These are phyloP conservation scores for Drosophila sordidapex DNA, from an alignment of 2,888 invertebrate genomes.

Conservation along the genomic window DNA sequence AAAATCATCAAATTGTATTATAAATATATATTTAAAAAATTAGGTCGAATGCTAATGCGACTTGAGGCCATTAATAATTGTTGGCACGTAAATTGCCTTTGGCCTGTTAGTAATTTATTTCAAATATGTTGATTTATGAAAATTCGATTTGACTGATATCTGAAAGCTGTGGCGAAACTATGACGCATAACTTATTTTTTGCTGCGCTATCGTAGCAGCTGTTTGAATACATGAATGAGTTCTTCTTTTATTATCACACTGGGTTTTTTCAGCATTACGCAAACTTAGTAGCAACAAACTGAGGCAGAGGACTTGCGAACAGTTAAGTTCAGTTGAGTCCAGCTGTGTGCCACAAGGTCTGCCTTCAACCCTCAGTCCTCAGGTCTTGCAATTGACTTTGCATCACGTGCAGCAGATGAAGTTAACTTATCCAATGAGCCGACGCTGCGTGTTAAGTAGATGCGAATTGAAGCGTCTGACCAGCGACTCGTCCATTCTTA, in stretches of 20 bases:
- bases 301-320: not conserved
- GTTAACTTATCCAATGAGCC: constrained; percentile 68
- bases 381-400: constrained; percentile 18
- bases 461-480: constrained; percentile 61
- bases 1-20: constrained; percentile 4
- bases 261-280: constrained; percentile 33
- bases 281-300: constrained; percentile 26
- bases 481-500: constrained; percentile 42
- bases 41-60: constrained; percentile 19
- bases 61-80: constrained; percentile 1
- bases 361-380: constrained; percentile 1
- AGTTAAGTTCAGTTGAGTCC: not conserved
- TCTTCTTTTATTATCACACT: constrained; percentile 37
- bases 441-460: constrained; percentile 54
- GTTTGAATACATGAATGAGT: constrained; percentile 51
- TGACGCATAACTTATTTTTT: constrained; percentile 13
- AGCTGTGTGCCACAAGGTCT: constrained; percentile 6
- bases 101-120: constrained; percentile 11
- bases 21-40: constrained; percentile 14
- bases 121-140: constrained; percentile 24
- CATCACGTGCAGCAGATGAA: constrained; percentile 69
- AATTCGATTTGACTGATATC: constrained; percentile 25
- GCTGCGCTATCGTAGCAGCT: constrained; percentile 20
- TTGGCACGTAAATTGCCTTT: constrained; percentile 7
- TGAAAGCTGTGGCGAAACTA: constrained; percentile 2